These are phyloP conservation scores for Tricholauxania praeusta DNA, from an alignment of 2,888 invertebrate genomes.

Conservation along the genomic window DNA sequence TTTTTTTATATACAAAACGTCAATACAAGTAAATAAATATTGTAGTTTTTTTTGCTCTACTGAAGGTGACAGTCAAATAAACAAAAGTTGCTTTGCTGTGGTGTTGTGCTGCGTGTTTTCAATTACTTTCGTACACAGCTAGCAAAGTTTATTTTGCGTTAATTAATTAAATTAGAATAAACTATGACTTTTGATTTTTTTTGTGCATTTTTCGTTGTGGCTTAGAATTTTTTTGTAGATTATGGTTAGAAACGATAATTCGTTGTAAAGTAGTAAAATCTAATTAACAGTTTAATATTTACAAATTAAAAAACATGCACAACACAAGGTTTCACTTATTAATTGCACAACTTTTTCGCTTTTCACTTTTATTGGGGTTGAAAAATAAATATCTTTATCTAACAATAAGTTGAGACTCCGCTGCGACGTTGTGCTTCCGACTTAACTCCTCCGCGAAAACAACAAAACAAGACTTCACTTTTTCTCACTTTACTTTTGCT, in stretches of 20 bases:
- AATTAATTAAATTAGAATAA: conserved; percentile 11
- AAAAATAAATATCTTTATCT: not conserved
- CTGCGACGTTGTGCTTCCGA: too few species aligned
- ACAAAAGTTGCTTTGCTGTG: not conserved
- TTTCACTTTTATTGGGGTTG: not conserved
- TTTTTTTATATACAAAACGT: too few species aligned
- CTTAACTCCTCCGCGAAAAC: conserved; percentile 6
- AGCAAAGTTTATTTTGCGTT: not conserved
- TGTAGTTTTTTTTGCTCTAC: too few species aligned
- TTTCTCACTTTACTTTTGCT: conserved; percentile 35
- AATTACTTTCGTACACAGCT: not conserved
- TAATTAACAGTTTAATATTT: conserved; percentile 4
- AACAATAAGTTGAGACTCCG: too few species aligned
- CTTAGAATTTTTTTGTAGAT: conserved; percentile 2
- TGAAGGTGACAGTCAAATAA: not conserved
- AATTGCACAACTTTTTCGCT: conserved; percentile 18
- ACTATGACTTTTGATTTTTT: not conserved
- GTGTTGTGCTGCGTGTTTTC: not conserved
- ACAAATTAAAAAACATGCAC: conserved; percentile 5
- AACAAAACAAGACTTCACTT: conserved; percentile 21
- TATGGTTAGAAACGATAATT: not conserved
- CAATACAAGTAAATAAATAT: too few species aligned
- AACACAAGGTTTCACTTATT: not conserved
- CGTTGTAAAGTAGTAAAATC: conserved; percentile 22
- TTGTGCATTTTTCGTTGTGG: conserved; percentile 22